Evolutionary conservation across 2,797 vertebrate genomes (phyloP).

Genomic region (Philypnodon macrostomus): DNA sequence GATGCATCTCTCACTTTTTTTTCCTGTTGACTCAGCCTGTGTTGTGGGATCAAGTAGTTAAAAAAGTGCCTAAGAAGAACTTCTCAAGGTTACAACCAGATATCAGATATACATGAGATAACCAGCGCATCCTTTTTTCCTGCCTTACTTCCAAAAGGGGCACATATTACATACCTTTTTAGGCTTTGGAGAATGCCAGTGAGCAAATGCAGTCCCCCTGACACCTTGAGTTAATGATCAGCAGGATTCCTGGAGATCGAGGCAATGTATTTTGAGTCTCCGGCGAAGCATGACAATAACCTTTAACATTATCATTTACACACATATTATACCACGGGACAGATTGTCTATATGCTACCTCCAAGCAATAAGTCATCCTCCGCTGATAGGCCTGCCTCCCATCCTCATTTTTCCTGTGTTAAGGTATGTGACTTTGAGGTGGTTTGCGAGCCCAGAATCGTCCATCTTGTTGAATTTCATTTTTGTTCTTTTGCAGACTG

Average conservation of each 20-base stretch:
- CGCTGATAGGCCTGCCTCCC: slow-evolving; percentile 57
- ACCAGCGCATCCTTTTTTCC: slow-evolving; percentile 21
- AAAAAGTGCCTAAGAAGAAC: slow-evolving; percentile 10
- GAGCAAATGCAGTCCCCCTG: slow-evolving; percentile 69
- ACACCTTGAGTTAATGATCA: slow-evolving; percentile 78
- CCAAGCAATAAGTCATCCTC: slow-evolving; percentile 66
- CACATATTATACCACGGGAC: slow-evolving; percentile 68
- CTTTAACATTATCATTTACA: slow-evolving; percentile 80
- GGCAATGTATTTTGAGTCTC: slow-evolving; percentile 66
- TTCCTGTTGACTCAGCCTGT: slow-evolving; percentile 6
- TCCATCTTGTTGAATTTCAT: slow-evolving; percentile 68
- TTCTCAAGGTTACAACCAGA: slow-evolving; percentile 55
- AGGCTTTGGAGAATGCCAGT: slow-evolving; percentile 69
- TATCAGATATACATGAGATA: slow-evolving; percentile 42
- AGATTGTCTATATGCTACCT: slow-evolving; percentile 71
- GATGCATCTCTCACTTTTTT: not conserved
- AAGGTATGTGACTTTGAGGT: slow-evolving; percentile 68
- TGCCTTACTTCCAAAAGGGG: slow-evolving; percentile 24
- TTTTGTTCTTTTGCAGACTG: slow-evolving; percentile 55
- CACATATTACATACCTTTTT: slow-evolving; percentile 44
- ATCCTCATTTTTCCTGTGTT: slow-evolving; percentile 53
- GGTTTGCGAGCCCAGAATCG: slow-evolving; percentile 57
- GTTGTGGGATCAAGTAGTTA: slow-evolving; percentile 2
- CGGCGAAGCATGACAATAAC: slow-evolving; percentile 76
- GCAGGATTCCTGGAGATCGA: slow-evolving; percentile 58